These are phyloP conservation scores for Artemia sinica DNA, from an alignment of 2,888 invertebrate species.

Conservation along the genomic window DNA sequence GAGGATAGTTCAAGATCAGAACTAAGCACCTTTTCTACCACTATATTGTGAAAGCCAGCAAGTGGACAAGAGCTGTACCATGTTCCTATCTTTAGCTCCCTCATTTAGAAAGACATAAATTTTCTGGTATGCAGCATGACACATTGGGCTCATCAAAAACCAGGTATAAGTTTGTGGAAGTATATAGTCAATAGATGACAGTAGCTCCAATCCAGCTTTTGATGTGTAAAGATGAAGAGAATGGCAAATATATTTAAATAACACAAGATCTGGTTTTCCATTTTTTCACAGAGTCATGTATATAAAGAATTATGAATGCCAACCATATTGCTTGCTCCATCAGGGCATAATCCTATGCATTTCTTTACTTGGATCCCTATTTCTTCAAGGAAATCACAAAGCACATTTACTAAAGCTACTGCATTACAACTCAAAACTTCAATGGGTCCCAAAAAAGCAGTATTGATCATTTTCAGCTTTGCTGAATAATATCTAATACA, in stretches of 20 bases:
- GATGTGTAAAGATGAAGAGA: too few species aligned
- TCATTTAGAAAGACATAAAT: conserved; percentile 24
- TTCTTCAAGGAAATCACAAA: conserved; percentile 4
- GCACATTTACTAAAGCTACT: background rate
- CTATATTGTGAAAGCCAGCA: conserved; percentile 17
- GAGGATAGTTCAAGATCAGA: conserved; percentile 27
- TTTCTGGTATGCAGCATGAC: conserved; percentile 23
- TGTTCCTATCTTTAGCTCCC: conserved; percentile 18
- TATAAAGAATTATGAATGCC: conserved; percentile 8
- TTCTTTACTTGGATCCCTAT: background rate
- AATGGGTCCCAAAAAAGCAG: conserved; percentile 26
- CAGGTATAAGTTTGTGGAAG: conserved; percentile 27
- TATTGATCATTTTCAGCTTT: conserved; percentile 24
- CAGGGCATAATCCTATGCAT: background rate
- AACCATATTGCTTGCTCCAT: conserved; percentile 6
- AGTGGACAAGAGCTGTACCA: conserved; percentile 24
- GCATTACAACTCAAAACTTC: conserved; percentile 22
- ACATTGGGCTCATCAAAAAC: conserved; percentile 26
- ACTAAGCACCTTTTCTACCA: conserved; percentile 25
- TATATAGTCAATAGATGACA: conserved; percentile 26
- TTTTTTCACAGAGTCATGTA: background rate
- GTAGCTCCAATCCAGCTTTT: conserved; percentile 25
- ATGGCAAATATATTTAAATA: too few species aligned
- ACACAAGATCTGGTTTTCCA: background rate
- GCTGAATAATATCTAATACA: conserved; percentile 26